Base-by-base conservation (phyloP, 2,113 vertebrate species). In the Galemys pyrenaicus region DNA sequence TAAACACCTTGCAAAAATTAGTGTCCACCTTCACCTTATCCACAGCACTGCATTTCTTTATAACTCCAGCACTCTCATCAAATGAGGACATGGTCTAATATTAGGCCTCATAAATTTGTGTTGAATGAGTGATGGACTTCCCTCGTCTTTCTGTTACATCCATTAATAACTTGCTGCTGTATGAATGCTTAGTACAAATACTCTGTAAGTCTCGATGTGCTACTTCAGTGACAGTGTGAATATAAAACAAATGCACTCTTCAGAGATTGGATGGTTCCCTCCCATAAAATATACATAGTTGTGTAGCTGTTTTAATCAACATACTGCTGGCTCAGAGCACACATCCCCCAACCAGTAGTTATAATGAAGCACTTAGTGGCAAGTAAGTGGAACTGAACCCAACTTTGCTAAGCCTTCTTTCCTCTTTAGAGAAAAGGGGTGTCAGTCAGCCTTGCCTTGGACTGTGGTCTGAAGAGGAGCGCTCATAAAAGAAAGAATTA, bases 31-130 rank as follows among this genome's bases (percentile, higher is more conserved):
- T 20, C 3, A 46, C 75, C 83, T 56, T 20, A 56, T 30, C 9
- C 35, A 20, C 1, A 15, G 41, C 30, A 64, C 16, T 89, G 49
- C 60, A 56, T 62, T 44, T 71, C 51, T 95, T 89, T 92, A 37
- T 28, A 71, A 91, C 70, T 89, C 15, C 22, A 89, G 54, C 1
- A 3, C 9, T 54, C 44, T 56, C 46, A 6, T 68, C 32, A 20
- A 32, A 12, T 32, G 37, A 78, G 44, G 56, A 85, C 54, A n/a
- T 49, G 15, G 9, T 37, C 64, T 35, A 44, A 37, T 7, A 58
- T 35, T 26, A 22, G 11, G n/a, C 11, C 81, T 88, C 77, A 77
- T 81, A 83, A 94, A 65, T 96, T 67, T 71, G 49, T 94, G 75
- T 82, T 41, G 49, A 9, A 81, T 80, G 65, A 88, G 77, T 81